A percentile compares a stretch with the other conserved stretches of the same genome.
Conservation (phyloP, 2,888 invertebrate species). For the Lithosia quadra region DNA sequence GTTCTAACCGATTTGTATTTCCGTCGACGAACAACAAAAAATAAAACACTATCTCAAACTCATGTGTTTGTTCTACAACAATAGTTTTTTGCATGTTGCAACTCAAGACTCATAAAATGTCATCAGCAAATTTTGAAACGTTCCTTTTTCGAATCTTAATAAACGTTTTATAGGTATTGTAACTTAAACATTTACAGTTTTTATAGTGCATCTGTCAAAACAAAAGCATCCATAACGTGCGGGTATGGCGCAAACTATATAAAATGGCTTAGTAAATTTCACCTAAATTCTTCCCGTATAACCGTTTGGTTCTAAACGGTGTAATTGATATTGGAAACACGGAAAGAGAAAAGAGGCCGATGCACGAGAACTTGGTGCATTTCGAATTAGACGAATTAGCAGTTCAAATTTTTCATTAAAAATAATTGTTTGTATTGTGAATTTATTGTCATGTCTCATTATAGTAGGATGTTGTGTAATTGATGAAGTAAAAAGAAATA, state of each 20-base stretch:
- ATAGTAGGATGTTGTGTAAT: not conserved
- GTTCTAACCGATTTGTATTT: conserved; percentile 73
- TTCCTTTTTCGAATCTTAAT: conserved; percentile 54
- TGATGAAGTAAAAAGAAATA: not conserved
- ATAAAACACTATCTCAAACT: conserved; percentile 52
- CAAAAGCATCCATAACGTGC: conserved; percentile 57
- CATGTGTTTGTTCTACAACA: conserved; percentile 31
- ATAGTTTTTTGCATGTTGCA: conserved; percentile 31
- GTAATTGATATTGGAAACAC: conserved; percentile 77
- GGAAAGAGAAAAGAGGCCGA: conserved; percentile 49
- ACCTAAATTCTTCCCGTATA: conserved; percentile 64
- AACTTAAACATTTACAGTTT: conserved; percentile 67
- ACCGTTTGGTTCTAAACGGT: conserved; percentile 66
- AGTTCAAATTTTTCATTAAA: conserved; percentile 47
- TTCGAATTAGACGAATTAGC: conserved; percentile 70
- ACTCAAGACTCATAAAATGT: conserved; percentile 31
- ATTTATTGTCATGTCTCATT: conserved; percentile 27
- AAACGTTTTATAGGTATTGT: conserved; percentile 62
- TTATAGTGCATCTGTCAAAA: conserved; percentile 79
- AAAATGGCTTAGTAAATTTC: conserved; percentile 59
- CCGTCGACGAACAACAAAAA: conserved; percentile 71
- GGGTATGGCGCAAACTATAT: conserved; percentile 48
- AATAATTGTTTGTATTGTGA: conserved; percentile 39
- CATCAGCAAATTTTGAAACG: conserved; percentile 55
- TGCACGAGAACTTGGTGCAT: conserved; percentile 43